These are phyloP conservation scores for Simalia tracyae DNA, from an alignment of 2,797 vertebrate species.

Conservation along the genomic window DNA sequence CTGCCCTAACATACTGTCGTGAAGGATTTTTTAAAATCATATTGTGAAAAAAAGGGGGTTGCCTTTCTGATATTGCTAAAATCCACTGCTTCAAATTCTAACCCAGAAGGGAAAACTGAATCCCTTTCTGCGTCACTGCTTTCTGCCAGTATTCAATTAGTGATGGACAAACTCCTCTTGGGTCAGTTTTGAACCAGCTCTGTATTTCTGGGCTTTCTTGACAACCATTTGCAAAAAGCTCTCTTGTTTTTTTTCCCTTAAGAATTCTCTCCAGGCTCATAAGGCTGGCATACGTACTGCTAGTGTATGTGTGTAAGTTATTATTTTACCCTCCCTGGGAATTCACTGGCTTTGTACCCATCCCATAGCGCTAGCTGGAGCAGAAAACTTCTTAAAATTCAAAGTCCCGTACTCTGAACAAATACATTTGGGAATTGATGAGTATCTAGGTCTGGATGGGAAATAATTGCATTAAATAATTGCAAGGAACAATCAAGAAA, in stretches of 20 bases:
- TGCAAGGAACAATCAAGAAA: neutral
- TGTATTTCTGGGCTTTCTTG: neutral
- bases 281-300: neutral
- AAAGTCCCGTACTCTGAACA: neutral
- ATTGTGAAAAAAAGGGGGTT: neutral
- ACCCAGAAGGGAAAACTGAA: slow-evolving; percentile 2
- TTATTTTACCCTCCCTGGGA: neutral
- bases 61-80: slow-evolving; percentile 7
- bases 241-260: neutral
- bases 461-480: neutral
- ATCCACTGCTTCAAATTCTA: neutral
- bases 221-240: neutral
- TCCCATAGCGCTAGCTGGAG: too few species aligned
- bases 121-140: neutral
- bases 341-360: neutral
- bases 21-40: neutral
- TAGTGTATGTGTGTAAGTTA: neutral
- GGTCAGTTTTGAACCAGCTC: neutral
- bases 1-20: neutral
- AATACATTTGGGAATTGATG: neutral
- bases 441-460: neutral
- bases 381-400: neutral
- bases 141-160: slow-evolving; percentile 8
- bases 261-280: neutral
- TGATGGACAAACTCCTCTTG: neutral